Conservation (phyloP, 2,797 vertebrate genomes). For the Acanthurus lineatus region DNA sequence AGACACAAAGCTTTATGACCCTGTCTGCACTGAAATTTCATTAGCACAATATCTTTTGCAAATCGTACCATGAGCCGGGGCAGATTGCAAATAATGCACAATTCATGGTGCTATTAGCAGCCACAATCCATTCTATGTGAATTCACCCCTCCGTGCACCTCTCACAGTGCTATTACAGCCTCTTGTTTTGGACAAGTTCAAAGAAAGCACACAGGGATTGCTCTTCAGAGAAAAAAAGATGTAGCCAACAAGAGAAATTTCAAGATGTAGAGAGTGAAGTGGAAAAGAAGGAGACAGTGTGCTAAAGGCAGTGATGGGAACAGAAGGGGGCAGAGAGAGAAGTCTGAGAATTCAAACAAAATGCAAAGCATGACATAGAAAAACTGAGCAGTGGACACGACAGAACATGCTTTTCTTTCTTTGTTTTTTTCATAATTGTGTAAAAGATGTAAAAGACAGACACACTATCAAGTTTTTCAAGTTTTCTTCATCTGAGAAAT, state of each 20-base stretch:
- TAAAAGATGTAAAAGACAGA: too few relatives aligned
- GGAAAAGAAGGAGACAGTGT: background rate
- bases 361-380: background rate
- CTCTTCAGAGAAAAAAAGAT: constrained; percentile 7
- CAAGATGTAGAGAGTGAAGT: background rate
- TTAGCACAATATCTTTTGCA: too few relatives aligned
- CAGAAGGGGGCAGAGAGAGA: background rate
- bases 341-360: background rate
- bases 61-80: too few relatives aligned
- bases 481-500: too few relatives aligned
- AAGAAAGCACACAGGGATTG: background rate
- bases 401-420: constrained; percentile 7
- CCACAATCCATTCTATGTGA: too few relatives aligned
- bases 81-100: too few relatives aligned
- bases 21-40: too few relatives aligned
- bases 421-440: background rate
- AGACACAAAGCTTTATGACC: too few relatives aligned
- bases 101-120: too few relatives aligned
- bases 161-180: background rate
- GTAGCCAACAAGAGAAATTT: background rate
- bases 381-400: background rate
- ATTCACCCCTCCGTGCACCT: too few relatives aligned
- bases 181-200: background rate
- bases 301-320: too few relatives aligned
- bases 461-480: too few relatives aligned